Conservation (phyloP, 2,797 vertebrate genomes). For the Darevskia nairensis region DNA sequence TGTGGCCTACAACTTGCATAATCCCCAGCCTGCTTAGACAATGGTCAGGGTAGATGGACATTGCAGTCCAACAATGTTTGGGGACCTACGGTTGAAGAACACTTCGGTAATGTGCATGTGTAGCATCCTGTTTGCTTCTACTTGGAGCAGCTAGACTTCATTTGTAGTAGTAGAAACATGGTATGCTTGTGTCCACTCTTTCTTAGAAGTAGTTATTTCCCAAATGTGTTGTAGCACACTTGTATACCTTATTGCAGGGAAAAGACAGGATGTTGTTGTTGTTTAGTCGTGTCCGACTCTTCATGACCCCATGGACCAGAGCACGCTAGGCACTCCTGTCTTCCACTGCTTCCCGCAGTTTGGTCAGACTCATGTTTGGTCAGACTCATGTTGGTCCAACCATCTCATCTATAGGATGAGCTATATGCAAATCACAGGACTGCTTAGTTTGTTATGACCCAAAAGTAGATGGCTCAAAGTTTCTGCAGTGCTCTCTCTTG, state of each 20-base stretch:
- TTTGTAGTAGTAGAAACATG: not conserved
- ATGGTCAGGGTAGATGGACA: too few species aligned
- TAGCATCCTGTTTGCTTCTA: not conserved
- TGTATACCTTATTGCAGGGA: not conserved
- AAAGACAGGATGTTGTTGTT: not conserved
- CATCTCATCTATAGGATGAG: too few species aligned
- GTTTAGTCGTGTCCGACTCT: too few species aligned
- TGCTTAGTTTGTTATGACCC: not conserved
- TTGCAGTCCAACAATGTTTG: too few species aligned
- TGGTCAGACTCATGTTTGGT: too few species aligned
- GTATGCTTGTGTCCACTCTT: not conserved
- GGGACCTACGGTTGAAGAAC: too few species aligned
- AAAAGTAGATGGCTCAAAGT: not conserved
- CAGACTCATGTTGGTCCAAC: too few species aligned
- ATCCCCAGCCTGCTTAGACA: not conserved
- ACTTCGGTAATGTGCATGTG: not conserved
- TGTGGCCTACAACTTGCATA: not conserved
- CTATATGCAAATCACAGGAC: not conserved
- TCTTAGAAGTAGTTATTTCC: not conserved
- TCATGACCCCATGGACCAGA: too few species aligned
- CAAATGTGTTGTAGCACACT: not conserved
- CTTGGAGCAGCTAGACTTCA: not conserved
- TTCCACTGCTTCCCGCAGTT: too few species aligned
- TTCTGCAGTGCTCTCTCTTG: not conserved
- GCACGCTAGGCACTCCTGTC: too few species aligned